A percentile compares a stretch with the other conserved stretches of the same genome.
These are phyloP conservation scores for Hyposoter dolosus DNA, from an alignment of 2,888 invertebrate species.

Conservation along the genomic window DNA sequence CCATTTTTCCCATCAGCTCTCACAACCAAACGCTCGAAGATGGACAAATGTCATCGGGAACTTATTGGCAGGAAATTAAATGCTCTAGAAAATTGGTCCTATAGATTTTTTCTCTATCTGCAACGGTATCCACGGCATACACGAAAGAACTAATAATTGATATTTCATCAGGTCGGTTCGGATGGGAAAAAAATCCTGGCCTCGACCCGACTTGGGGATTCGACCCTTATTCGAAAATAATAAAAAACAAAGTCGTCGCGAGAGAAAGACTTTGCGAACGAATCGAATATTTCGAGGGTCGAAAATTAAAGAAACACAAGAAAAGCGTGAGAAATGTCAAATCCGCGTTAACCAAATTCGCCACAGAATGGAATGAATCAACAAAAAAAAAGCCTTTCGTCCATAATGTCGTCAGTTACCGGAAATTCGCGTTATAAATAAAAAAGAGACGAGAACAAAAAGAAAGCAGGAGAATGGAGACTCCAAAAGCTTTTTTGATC, in stretches of 20 bases:
- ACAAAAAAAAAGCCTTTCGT: neutral
- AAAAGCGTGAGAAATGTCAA: conserved; percentile 14
- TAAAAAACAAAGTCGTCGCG: neutral
- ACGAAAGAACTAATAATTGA: too few relatives aligned
- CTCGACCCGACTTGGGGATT: neutral
- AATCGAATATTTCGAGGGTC: neutral
- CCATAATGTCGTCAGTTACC: conserved; percentile 13
- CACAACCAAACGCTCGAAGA: neutral
- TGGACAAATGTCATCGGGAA: neutral
- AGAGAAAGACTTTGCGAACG: neutral
- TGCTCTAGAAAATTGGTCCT: neutral
- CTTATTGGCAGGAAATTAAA: neutral
- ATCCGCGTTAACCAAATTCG: neutral
- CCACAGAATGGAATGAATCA: conserved; percentile 20
- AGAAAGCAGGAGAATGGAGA: conserved; percentile 74
- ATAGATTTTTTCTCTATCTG: neutral
- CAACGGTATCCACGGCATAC: neutral
- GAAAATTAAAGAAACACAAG: conserved; percentile 20
- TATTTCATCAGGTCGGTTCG: too few relatives aligned
- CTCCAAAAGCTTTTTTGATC: conserved; percentile 85
- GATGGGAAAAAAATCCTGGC: too few relatives aligned
- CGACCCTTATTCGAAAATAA: neutral
- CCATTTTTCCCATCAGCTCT: neutral
- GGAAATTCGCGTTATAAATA: conserved; percentile 24
- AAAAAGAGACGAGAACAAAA: neutral